A percentile compares a stretch with the other conserved stretches of the same genome.
Conservation (phyloP, 2,113 vertebrate genomes). For the Pelecanus crispus region DNA sequence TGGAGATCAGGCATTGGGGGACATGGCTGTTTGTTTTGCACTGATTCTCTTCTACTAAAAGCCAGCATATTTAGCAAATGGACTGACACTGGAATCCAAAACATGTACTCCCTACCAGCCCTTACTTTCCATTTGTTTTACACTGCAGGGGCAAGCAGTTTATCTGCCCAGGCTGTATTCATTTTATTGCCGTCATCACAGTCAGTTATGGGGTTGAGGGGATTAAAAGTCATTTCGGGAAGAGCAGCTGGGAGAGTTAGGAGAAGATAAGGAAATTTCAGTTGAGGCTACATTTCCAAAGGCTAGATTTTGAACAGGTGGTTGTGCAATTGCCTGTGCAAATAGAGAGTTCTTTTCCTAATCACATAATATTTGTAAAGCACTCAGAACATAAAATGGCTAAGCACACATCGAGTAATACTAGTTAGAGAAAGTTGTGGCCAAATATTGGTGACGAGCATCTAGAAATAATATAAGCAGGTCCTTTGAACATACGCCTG, state of each 20-base stretch:
- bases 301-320: constrained; percentile 13
- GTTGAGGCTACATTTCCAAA: background rate
- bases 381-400: constrained; percentile 12
- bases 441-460: background rate
- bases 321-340: constrained; percentile 44
- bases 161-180: background rate
- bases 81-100: background rate
- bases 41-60: background rate
- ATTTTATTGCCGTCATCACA: background rate
- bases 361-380: constrained; percentile 53
- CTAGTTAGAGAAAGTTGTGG: background rate
- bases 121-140: background rate
- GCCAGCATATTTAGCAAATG: background rate
- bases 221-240: background rate
- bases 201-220: background rate
- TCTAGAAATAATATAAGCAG: background rate
- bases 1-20: background rate
- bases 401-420: background rate
- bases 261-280: background rate
- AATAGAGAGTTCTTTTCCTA: constrained; percentile 43
- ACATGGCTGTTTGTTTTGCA: background rate
- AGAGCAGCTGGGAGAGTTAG: background rate
- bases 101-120: background rate
- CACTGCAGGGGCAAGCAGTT: background rate
- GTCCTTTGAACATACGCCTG: background rate